Base-by-base conservation (phyloP, 1,140 invertebrate genomes). In the Eriosoma lanigerum region DNA sequence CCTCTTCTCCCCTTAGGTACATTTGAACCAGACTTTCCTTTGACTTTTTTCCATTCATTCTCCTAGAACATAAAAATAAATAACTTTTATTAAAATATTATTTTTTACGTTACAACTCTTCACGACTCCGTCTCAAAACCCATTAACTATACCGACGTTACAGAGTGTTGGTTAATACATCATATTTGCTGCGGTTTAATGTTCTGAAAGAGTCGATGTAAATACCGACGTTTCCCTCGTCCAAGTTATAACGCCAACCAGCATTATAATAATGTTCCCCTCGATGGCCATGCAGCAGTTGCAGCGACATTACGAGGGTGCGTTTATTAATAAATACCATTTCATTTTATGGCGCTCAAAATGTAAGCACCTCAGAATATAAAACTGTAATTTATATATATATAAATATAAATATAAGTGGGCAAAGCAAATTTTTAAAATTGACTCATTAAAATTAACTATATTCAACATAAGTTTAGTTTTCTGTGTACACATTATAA, bases 1-100 rank as follows among this genome's bases (percentile, higher is more conserved):
- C 93, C 93, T 80, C 94, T 88, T 29, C 94, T 87, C 1, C 93
- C 93, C 82, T 90, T 89, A 21, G 94, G 95, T 52, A 91, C 89
- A 6, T 88, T 85, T 21, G 88, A 89, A 48, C 90, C 85, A 86
- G 88, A 86, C 82, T 88, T 88, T 68, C 88, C 82, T 85, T 89
- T 84, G 84, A 90, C 88, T 85, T 93, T 93, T 80, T 90, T 88
- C 92, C 92, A 93, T n/a, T 84, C 85, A 82, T 91, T 90, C 4
- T 85, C 88, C 90, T 91, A 52, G 48, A 86, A 86, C 81, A 83
- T 48, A 75, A 81, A 82, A 81, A 81, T 56, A 58, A 82, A 66
- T 24, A 17, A 48, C 21, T 48, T 68, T 26, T n/a, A 48, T 10
- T 21, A 64, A 38, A 3, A 68, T 46, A 64, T 12, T 38, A 46